phyloP scores from a whole-genome alignment of 2,888 invertebrate genomes.

The Leucania comma region DNA sequence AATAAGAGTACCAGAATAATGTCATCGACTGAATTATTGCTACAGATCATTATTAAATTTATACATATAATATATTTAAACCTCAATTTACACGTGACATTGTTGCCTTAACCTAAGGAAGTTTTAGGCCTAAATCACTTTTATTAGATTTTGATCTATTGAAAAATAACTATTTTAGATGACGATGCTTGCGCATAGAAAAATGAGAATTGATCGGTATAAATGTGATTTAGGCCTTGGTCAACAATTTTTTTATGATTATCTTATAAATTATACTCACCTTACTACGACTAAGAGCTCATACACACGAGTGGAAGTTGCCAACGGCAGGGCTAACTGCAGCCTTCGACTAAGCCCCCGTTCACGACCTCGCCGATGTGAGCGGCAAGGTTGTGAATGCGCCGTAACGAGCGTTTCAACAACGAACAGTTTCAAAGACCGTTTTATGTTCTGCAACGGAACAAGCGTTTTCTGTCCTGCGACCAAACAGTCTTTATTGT shows the following conservation, averaged over 20 bases:
- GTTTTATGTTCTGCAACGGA: too few relatives aligned
- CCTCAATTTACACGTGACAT: constrained; percentile 21
- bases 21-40: not conserved
- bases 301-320: too few relatives aligned
- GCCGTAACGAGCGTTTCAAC: too few relatives aligned
- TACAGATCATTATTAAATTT: not conserved
- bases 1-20: not conserved
- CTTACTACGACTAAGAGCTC: not conserved
- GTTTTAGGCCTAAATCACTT: not conserved
- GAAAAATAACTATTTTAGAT: too few relatives aligned
- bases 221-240: not conserved
- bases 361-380: too few relatives aligned
- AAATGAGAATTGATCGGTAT: not conserved
- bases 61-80: not conserved
- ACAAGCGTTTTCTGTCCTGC: too few relatives aligned
- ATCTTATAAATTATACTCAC: constrained; percentile 7
- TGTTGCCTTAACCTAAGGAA: constrained; percentile 12
- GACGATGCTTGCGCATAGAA: not conserved
- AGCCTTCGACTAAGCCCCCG: too few relatives aligned
- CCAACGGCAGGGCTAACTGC: too few relatives aligned
- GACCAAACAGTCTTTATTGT: too few relatives aligned
- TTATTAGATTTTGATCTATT: not conserved
- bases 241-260: not conserved
- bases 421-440: too few relatives aligned
- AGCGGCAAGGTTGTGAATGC: too few relatives aligned